A percentile compares a stretch with the other conserved stretches of the same genome.
Conservation (phyloP, 2,113 vertebrate genomes). For the Zingel zingel region DNA sequence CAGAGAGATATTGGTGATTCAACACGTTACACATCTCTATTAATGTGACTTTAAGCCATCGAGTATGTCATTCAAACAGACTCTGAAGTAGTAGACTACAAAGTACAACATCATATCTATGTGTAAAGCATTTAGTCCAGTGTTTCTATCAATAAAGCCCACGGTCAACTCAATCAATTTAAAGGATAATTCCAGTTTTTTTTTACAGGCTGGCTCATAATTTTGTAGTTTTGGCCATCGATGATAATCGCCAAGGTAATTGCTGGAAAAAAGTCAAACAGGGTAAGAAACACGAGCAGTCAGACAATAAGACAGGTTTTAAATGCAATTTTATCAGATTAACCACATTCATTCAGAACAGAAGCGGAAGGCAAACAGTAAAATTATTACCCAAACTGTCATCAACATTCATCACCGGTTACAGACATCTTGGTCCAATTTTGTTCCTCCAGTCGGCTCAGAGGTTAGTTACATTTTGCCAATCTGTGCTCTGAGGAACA, state of each 20-base stretch:
- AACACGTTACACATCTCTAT: not conserved
- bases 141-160: not conserved
- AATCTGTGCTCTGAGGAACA: slow-evolving; percentile 11
- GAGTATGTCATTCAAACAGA: not conserved
- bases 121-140: not conserved
- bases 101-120: no score
- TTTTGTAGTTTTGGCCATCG: not conserved
- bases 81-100: not conserved
- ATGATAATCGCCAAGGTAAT: not conserved
- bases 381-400: not conserved
- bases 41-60: not conserved
- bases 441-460: not conserved
- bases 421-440: not conserved
- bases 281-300: not conserved
- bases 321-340: not conserved
- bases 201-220: not conserved
- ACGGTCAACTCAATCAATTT: not conserved
- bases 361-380: not conserved
- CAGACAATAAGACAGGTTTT: not conserved
- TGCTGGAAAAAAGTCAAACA: not conserved
- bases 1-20: slow-evolving; percentile 22
- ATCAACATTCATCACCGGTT: not conserved
- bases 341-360: not conserved
- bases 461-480: slow-evolving; percentile 19
- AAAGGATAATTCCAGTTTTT: not conserved